phyloP scores from a whole-genome alignment of 2,888 invertebrate genomes.

The Pyrgus malvae region DNA sequence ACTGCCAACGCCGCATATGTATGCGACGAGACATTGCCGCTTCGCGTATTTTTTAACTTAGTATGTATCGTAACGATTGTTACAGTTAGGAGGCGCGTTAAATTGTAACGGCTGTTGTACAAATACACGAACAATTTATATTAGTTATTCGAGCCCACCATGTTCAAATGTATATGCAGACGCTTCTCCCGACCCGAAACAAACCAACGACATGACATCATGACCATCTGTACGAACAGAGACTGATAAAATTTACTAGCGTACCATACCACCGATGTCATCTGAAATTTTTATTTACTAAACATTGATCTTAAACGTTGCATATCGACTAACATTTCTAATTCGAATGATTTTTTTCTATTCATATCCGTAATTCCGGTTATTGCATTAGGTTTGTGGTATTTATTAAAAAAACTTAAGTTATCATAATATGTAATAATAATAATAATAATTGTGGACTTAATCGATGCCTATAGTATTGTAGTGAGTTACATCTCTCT shows the following conservation, averaged over 20 bases:
- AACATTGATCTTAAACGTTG: slow-evolving; percentile 76
- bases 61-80: slow-evolving; percentile 53
- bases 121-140: slow-evolving; percentile 58
- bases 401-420: slow-evolving; percentile 58
- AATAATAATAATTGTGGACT: slow-evolving; percentile 58
- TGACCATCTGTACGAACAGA: slow-evolving; percentile 47
- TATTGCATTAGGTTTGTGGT: slow-evolving; percentile 66
- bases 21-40: slow-evolving; percentile 66
- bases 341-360: slow-evolving; percentile 75
- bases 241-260: slow-evolving; percentile 56
- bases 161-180: slow-evolving; percentile 28
- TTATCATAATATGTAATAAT: slow-evolving; percentile 51
- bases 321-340: slow-evolving; percentile 80
- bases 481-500: slow-evolving; percentile 70
- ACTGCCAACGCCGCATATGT: slow-evolving; percentile 68
- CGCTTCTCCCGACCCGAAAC: slow-evolving; percentile 37
- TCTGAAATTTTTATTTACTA: slow-evolving; percentile 60
- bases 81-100: slow-evolving; percentile 44
- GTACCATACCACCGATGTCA: slow-evolving; percentile 77
- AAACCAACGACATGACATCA: slow-evolving; percentile 51
- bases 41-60: slow-evolving; percentile 65
- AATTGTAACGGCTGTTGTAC: slow-evolving; percentile 55
- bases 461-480: slow-evolving; percentile 65
- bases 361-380: slow-evolving; percentile 71
- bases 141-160: slow-evolving; percentile 61